phyloP scores from a whole-genome alignment of 1,140 invertebrate genomes.

The Aphelinus certus region DNA sequence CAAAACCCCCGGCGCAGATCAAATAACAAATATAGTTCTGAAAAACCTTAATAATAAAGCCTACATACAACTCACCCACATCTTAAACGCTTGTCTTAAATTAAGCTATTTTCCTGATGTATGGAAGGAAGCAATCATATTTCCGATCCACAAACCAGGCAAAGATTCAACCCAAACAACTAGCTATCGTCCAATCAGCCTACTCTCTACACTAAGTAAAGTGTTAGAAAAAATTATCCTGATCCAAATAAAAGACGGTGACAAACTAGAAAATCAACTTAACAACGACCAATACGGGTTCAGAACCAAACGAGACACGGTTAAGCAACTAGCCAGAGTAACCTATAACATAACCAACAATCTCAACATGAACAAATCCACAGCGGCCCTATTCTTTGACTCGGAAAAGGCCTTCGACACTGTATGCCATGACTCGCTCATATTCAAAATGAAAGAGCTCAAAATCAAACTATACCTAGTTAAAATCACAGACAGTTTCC shows the following conservation, averaged over 20 bases:
- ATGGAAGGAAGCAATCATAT: slow-evolving; percentile 57
- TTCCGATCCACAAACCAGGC: slow-evolving; percentile 56
- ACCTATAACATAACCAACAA: slow-evolving; percentile 39
- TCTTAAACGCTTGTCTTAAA: slow-evolving; percentile 48
- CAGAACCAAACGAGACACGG: slow-evolving; percentile 46
- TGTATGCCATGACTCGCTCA: slow-evolving; percentile 45
- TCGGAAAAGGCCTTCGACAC: slow-evolving; percentile 49
- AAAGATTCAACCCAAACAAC: slow-evolving; percentile 47
- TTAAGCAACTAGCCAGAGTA: slow-evolving; percentile 50
- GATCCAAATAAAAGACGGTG: slow-evolving; percentile 39
- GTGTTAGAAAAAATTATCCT: slow-evolving; percentile 50
- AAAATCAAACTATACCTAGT: slow-evolving; percentile 44
- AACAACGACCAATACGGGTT: slow-evolving; percentile 53
- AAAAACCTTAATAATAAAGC: slow-evolving; percentile 53
- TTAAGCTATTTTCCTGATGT: slow-evolving; percentile 47
- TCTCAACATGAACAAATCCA: slow-evolving; percentile 47
- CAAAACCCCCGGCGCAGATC: slow-evolving; percentile 52
- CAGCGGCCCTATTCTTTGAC: slow-evolving; percentile 48
- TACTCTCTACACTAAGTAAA: slow-evolving; percentile 51
- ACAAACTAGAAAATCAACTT: slow-evolving; percentile 14
- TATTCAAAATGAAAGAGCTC: slow-evolving; percentile 36
- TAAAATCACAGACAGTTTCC: slow-evolving; percentile 42
- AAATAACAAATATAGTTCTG: slow-evolving; percentile 49
- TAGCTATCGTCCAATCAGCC: slow-evolving; percentile 55
- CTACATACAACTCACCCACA: slow-evolving; percentile 47